phyloP scores from a whole-genome alignment of 2,888 invertebrate species.

The Neria commutata region DNA sequence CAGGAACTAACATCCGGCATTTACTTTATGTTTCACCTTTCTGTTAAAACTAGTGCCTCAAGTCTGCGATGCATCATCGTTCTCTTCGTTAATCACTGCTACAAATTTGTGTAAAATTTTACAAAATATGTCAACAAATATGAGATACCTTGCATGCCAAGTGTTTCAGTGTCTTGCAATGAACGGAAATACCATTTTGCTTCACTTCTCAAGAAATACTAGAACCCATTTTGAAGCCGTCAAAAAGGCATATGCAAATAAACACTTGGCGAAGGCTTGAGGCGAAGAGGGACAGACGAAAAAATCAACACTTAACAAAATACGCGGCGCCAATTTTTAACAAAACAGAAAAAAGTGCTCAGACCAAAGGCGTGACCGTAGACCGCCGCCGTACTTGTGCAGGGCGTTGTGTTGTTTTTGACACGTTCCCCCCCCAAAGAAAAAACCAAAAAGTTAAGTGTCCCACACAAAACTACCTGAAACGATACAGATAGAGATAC shows the following conservation, averaged over 20 bases:
- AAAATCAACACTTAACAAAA: conserved; percentile 9
- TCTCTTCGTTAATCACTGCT: no score
- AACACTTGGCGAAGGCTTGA: conserved; percentile 3
- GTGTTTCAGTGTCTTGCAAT: background rate
- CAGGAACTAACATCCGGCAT: no score
- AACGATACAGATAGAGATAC: no score
- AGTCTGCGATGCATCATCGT: no score
- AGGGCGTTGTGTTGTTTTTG: background rate
- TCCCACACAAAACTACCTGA: no score
- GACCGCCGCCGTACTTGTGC: background rate
- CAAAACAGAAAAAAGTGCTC: background rate
- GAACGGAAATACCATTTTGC: background rate
- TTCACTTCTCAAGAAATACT: conserved; percentile 6
- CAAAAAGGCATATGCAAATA: conserved; percentile 10
- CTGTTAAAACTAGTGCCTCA: no score
- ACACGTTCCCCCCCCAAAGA: background rate
- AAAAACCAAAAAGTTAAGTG: no score
- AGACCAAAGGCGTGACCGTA: background rate
- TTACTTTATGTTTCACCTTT: no score
- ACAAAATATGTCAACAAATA: no score
- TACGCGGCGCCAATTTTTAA: conserved; percentile 10
- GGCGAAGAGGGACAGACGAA: background rate
- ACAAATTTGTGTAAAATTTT: no score
- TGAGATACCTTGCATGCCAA: no score
- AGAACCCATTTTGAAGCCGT: conserved; percentile 21